Conservation (phyloP, 1,140 invertebrate species). For the Akabosia matsudoensis region DNA sequence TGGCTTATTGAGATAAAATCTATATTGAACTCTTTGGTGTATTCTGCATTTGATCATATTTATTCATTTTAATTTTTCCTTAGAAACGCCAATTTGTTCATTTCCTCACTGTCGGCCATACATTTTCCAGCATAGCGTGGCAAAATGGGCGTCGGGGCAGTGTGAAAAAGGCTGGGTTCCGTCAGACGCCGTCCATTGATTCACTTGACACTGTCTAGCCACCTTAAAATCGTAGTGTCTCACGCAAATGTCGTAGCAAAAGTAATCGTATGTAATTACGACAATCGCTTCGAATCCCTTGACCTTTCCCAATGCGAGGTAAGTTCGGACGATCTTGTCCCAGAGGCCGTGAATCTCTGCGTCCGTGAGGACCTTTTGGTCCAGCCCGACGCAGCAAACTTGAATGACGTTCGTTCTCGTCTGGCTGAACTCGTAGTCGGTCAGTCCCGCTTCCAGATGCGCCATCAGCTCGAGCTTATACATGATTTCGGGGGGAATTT, state of each 20-base stretch:
- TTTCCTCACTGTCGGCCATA: neutral
- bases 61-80: too few species aligned
- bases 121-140: neutral
- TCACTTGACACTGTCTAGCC: conserved; percentile 1
- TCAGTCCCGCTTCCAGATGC: neutral
- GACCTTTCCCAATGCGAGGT: neutral
- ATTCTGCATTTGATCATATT: too few species aligned
- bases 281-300: conserved; percentile 3
- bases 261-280: neutral
- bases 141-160: neutral
- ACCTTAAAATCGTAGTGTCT: neutral
- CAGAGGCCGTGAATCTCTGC: neutral
- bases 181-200: conserved; percentile 1
- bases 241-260: neutral
- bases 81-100: too few species aligned
- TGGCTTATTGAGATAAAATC: too few species aligned
- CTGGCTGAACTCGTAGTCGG: neutral
- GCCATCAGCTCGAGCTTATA: conserved; percentile 4
- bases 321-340: conserved; percentile 1
- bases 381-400: neutral
- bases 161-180: neutral
- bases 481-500: neutral
- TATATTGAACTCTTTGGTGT: too few species aligned
- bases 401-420: neutral
- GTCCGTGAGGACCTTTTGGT: neutral